Conservation (phyloP, 2,113 vertebrate species). For the Dendrocopos noguchii region DNA sequence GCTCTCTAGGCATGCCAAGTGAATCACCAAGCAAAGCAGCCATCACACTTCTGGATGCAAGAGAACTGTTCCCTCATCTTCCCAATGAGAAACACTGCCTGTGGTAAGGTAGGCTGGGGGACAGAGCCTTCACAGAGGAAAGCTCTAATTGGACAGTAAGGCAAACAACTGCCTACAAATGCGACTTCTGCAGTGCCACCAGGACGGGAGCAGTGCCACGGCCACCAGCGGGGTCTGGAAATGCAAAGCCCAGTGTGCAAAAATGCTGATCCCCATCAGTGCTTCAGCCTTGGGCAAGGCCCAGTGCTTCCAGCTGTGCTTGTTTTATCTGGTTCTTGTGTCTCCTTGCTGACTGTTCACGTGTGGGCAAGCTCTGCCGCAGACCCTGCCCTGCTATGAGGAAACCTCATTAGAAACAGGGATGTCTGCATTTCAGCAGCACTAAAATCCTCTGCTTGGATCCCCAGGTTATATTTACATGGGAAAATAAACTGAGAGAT, state of each 20-base stretch:
- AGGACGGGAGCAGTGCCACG: neutral
- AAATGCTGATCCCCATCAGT: neutral
- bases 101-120: neutral
- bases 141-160: slow-evolving; percentile 50
- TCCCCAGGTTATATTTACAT: neutral
- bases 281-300: neutral
- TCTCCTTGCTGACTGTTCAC: neutral
- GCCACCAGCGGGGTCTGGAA: neutral
- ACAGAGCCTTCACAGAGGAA: neutral
- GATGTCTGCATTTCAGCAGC: neutral
- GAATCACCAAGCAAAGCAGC: neutral
- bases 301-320: neutral
- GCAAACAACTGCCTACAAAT: slow-evolving; percentile 18
- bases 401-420: neutral
- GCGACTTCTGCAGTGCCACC: neutral
- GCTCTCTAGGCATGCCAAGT: slow-evolving; percentile 33
- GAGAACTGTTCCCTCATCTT: slow-evolving; percentile 22
- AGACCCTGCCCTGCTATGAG: neutral
- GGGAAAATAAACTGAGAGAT: neutral
- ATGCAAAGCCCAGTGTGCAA: neutral
- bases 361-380: neutral
- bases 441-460: neutral
- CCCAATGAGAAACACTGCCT: neutral
- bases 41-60: slow-evolving; percentile 7
- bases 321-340: neutral